These are phyloP conservation scores for Microchirus variegatus DNA, from an alignment of 2,797 vertebrate species.

Conservation along the genomic window DNA sequence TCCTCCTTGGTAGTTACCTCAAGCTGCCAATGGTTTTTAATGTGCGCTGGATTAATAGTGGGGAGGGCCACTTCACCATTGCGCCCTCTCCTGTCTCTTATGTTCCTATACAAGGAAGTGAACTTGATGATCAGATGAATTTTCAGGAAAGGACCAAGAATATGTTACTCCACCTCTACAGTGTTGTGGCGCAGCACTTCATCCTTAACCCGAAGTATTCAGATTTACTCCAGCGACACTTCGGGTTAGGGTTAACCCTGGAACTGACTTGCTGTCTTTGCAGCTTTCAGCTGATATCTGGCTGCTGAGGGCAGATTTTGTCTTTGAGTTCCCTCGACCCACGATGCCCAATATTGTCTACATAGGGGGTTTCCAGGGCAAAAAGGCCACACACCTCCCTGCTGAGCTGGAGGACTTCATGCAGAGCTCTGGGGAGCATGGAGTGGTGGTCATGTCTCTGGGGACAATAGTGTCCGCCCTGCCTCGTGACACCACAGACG, in stretches of 20 bases:
- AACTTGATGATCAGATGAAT: conserved; percentile 69
- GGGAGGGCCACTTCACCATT: conserved; percentile 61
- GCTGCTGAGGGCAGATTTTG: conserved; percentile 74
- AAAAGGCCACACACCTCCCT: conserved; percentile 55
- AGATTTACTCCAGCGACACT: conserved; percentile 58
- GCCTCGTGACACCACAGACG: conserved; percentile 54
- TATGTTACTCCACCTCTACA: conserved; percentile 57
- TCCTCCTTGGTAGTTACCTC: conserved; percentile 66
- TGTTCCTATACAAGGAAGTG: conserved; percentile 62
- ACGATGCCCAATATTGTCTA: conserved; percentile 81
- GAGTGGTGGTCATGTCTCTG: conserved; percentile 79
- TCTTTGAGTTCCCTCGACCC: conserved; percentile 80
- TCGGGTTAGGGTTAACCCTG: no score
- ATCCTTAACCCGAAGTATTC: conserved; percentile 53
- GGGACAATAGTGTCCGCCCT: conserved; percentile 65
- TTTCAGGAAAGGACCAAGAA: conserved; percentile 66
- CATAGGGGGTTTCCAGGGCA: conserved; percentile 78
- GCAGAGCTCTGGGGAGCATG: conserved; percentile 73
- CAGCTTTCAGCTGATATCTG: conserved; percentile 70
- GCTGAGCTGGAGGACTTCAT: conserved; percentile 71
- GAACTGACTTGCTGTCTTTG: conserved; percentile 64
- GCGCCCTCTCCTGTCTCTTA: conserved; percentile 74
- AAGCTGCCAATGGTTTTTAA: conserved; percentile 73
- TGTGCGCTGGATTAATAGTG: conserved; percentile 70
- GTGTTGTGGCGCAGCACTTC: conserved; percentile 33